phyloP scores from a whole-genome alignment of 1,140 invertebrate genomes.

The Macrocentrus cingulum region DNA sequence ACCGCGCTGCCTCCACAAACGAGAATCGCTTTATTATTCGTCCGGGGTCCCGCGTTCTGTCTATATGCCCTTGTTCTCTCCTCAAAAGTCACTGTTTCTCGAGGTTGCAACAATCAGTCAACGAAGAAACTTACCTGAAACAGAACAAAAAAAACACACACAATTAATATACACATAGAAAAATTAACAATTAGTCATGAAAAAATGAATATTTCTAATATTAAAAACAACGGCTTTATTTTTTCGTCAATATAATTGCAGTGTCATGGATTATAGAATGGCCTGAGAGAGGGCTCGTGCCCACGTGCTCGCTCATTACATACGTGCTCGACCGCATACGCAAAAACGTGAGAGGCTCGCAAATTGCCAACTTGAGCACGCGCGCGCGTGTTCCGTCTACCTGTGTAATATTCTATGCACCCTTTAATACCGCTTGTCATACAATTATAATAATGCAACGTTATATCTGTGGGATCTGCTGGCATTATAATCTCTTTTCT shows the following conservation, averaged over 20 bases:
- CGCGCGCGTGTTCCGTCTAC: constrained; percentile 25
- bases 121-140: constrained; percentile 12
- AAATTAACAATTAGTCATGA: not conserved
- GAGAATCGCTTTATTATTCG: constrained; percentile 26
- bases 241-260: constrained; percentile 10
- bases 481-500: too few species aligned
- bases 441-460: too few species aligned
- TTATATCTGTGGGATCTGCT: too few species aligned
- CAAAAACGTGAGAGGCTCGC: constrained; percentile 52
- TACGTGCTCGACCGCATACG: constrained; percentile 34
- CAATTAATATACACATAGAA: not conserved
- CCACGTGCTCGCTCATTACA: constrained; percentile 52
- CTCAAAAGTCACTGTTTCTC: not conserved
- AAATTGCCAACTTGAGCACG: constrained; percentile 45
- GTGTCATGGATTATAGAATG: constrained; percentile 30
- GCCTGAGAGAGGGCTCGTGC: constrained; percentile 33
- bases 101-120: not conserved
- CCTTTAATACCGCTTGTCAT: too few species aligned
- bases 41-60: not conserved
- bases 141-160: constrained; percentile 10
- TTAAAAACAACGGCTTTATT: too few species aligned
- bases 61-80: not conserved
- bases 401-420: too few species aligned
- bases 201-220: too few species aligned
- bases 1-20: constrained; percentile 11